Evolutionary conservation across 1,140 invertebrate genomes (phyloP).

Genomic region (Polyergus mexicanus): DNA sequence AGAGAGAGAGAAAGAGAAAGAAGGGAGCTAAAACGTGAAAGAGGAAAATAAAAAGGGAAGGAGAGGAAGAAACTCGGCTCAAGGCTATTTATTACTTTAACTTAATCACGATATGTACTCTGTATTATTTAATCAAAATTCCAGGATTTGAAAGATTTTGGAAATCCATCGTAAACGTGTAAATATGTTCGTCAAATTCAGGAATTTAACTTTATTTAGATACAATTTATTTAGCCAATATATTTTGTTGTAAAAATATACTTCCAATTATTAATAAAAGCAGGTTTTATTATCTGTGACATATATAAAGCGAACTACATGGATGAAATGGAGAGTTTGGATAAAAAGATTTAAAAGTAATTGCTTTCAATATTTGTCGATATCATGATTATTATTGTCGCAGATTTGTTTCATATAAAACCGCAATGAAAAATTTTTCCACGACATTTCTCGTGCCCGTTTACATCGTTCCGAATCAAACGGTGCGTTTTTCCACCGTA

Average conservation of each 20-base stretch:
- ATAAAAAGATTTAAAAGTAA: not conserved
- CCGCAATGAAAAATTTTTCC: slow-evolving; percentile 12
- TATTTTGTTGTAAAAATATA: not conserved
- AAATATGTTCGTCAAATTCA: not conserved
- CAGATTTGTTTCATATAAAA: not conserved
- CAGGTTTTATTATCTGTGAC: not conserved
- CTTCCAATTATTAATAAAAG: not conserved
- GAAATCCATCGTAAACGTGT: not conserved
- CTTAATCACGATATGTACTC: slow-evolving; percentile 6
- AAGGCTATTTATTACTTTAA: slow-evolving; percentile 66
- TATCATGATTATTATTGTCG: slow-evolving; percentile 12
- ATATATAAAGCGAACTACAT: not conserved
- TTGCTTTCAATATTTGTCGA: not conserved
- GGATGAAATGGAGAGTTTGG: not conserved
- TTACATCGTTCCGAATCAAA: slow-evolving; percentile 15
- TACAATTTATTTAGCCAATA: not conserved
- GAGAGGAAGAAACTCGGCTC: slow-evolving; percentile 41
- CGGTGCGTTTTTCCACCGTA: not conserved
- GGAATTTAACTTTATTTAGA: slow-evolving; percentile 13
- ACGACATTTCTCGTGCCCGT: slow-evolving; percentile 14
- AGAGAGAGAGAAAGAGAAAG: too few species aligned
- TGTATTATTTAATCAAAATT: slow-evolving; percentile 33
- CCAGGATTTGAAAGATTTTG: not conserved
- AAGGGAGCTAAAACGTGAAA: slow-evolving; percentile 13
- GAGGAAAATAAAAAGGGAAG: slow-evolving; percentile 14